A percentile compares a stretch with the other conserved stretches of the same genome.
These are phyloP conservation scores for Tridacna crocea DNA, from an alignment of 2,888 invertebrate species.

Conservation along the genomic window DNA sequence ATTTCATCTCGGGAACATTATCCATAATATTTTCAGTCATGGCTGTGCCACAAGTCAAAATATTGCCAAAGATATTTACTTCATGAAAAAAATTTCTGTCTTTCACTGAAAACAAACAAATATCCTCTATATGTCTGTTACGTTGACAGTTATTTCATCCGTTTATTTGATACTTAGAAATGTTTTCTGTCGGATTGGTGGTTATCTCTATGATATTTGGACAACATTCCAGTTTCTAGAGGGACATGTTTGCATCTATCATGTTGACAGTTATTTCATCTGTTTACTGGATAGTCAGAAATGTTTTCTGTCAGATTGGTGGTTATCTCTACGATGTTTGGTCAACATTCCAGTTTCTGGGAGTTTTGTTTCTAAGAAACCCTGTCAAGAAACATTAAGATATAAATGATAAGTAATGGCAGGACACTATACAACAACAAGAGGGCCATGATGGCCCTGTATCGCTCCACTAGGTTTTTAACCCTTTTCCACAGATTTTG, in stretches of 20 bases:
- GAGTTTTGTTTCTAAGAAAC: conserved; percentile 79
- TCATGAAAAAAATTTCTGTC: neutral
- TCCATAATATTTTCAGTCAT: no score
- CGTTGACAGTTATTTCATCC: neutral
- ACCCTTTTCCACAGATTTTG: neutral
- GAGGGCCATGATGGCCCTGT: neutral
- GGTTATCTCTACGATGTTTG: conserved; percentile 8
- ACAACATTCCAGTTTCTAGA: neutral
- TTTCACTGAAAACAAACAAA: no score
- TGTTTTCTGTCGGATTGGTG: conserved; percentile 7
- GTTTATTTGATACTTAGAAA: neutral
- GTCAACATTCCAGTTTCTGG: conserved; percentile 30
- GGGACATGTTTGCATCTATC: neutral
- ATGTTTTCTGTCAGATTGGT: conserved; percentile 13
- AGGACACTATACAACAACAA: neutral
- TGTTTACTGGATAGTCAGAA: neutral
- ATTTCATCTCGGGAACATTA: no score
- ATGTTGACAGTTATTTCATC: neutral
- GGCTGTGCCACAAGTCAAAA: no score
- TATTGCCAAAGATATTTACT: no score
- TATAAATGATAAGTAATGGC: neutral
- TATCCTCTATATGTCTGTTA: neutral
- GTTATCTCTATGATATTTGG: conserved; percentile 14
- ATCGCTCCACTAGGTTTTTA: neutral
- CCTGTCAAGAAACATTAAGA: conserved; percentile 63